Evolutionary conservation across 2,797 vertebrate genomes (phyloP).

Genomic region (Moxostoma hubbsi): DNA sequence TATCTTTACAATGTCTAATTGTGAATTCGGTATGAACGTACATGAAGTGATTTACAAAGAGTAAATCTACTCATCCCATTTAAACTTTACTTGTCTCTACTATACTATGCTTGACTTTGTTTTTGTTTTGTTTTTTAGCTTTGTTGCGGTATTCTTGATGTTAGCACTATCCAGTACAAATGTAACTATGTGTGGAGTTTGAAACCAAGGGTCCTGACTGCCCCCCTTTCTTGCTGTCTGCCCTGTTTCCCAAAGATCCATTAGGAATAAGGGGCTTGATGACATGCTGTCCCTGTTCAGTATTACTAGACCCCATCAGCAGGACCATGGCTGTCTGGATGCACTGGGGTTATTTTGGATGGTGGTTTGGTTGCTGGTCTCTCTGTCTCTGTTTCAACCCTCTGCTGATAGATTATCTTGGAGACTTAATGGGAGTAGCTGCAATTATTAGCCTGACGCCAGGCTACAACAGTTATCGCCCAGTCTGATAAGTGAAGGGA

Average conservation of each 20-base stretch:
- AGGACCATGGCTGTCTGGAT: conserved; percentile 68
- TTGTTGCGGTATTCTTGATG: neutral
- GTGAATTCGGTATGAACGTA: too few species aligned
- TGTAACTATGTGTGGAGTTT: neutral
- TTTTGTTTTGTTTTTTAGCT: neutral
- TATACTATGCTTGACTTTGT: neutral
- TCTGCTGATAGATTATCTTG: conserved; percentile 77
- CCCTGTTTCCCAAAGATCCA: conserved; percentile 73
- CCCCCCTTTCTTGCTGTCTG: conserved; percentile 62
- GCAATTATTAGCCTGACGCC: conserved; percentile 78
- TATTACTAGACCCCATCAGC: conserved; percentile 67
- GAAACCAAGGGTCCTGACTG: conserved; percentile 18
- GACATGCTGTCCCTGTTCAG: conserved; percentile 84
- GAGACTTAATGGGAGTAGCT: conserved; percentile 73
- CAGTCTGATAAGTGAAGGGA: conserved; percentile 69
- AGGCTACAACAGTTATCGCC: conserved; percentile 68
- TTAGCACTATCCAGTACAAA: neutral
- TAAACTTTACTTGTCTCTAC: neutral
- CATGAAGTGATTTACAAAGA: neutral
- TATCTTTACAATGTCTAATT: conserved; percentile 1
- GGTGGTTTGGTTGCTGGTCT: conserved; percentile 85
- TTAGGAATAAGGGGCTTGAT: conserved; percentile 82
- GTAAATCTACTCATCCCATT: neutral
- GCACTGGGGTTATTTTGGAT: conserved; percentile 78
- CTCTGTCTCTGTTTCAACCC: conserved; percentile 76